Evolutionary conservation across 2,797 vertebrate genomes (phyloP).

Genomic region (Yasuhikotakia modesta): DNA sequence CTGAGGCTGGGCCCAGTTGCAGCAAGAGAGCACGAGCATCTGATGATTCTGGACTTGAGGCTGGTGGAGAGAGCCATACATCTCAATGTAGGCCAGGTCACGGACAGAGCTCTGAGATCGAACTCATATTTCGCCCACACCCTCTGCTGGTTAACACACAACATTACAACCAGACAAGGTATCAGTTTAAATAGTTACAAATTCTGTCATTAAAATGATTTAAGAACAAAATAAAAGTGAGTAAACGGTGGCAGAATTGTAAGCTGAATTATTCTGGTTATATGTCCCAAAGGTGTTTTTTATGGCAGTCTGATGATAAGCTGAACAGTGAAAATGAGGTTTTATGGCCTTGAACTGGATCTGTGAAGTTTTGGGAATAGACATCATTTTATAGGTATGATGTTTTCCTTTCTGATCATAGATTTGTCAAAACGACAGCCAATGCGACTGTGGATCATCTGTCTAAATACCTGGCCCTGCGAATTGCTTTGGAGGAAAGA

Average conservation of each 20-base stretch:
- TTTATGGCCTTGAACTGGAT: neutral
- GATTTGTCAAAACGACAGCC: constrained; percentile 88
- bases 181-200: neutral
- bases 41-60: constrained; percentile 80
- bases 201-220: too few relatives aligned
- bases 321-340: too few relatives aligned
- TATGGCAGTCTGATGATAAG: too few relatives aligned
- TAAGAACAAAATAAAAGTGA: too few relatives aligned
- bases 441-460: constrained; percentile 91
- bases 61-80: constrained; percentile 75
- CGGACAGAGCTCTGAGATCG: constrained; percentile 81
- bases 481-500: constrained; percentile 85
- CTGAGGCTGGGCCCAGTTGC: constrained; percentile 75
- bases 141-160: constrained; percentile 84
- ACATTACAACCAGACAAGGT: constrained; percentile 90
- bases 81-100: constrained; percentile 71
- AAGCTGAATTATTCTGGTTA: too few relatives aligned
- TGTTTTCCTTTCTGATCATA: constrained; percentile 56
- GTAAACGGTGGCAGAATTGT: too few relatives aligned
- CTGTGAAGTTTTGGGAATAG: neutral
- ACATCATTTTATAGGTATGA: neutral
- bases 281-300: too few relatives aligned
- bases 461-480: constrained; percentile 89
- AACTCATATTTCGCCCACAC: constrained; percentile 89
- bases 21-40: constrained; percentile 76